Evolutionary conservation across 1,140 invertebrate species (phyloP).

Genomic region (Rhyacophila brunnea): DNA sequence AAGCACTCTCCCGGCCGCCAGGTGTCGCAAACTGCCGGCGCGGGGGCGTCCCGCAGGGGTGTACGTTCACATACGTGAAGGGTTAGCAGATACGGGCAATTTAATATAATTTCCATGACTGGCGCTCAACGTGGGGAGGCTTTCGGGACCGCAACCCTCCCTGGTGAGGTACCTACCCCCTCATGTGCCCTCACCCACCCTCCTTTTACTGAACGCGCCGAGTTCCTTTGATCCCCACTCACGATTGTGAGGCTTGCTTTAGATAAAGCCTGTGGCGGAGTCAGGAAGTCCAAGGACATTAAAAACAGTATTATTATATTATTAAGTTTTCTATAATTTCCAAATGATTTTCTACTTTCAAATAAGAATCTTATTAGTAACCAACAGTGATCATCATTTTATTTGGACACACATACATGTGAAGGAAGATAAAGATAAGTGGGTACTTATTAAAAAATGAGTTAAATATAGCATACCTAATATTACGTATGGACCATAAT

Average conservation of each 20-base stretch:
- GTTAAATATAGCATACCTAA: too few relatives aligned
- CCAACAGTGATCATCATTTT: too few relatives aligned
- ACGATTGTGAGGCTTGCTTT: slow-evolving; percentile 36
- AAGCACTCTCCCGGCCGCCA: too few relatives aligned
- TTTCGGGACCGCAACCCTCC: slow-evolving; percentile 16
- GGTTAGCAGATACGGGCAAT: slow-evolving; percentile 36
- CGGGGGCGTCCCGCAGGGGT: background rate
- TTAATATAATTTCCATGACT: slow-evolving; percentile 37
- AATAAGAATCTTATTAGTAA: too few relatives aligned
- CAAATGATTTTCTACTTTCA: too few relatives aligned
- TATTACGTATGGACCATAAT: too few relatives aligned
- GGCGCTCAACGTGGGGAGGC: slow-evolving; percentile 29
- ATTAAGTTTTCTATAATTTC: too few relatives aligned
- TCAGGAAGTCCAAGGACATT: background rate
- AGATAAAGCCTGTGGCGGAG: slow-evolving; percentile 32
- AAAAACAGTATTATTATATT: too few relatives aligned
- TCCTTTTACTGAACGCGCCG: background rate
- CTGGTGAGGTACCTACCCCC: slow-evolving; percentile 2
- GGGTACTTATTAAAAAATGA: too few relatives aligned
- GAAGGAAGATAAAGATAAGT: too few relatives aligned
- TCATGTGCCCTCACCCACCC: background rate
- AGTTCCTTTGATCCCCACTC: slow-evolving; percentile 36
- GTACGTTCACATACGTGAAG: slow-evolving; percentile 31
- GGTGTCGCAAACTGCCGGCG: background rate
- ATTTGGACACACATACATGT: too few relatives aligned